A percentile compares a stretch with the other conserved stretches of the same genome.
phyloP scores from a whole-genome alignment of 2,888 invertebrate species.

The Caenorhabditis doughertyi region DNA sequence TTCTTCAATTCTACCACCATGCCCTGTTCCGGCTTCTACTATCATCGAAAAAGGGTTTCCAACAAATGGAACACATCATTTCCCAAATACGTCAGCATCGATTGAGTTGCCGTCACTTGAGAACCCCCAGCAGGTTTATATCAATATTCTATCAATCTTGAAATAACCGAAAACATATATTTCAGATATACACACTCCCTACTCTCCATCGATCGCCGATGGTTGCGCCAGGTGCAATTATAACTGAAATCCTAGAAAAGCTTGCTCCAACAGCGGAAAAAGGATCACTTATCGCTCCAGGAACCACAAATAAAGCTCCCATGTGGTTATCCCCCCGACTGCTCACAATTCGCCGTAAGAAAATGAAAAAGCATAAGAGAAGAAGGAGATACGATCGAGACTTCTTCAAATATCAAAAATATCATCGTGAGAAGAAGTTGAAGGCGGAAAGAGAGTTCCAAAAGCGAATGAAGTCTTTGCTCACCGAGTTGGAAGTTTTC shows the following conservation, averaged over 20 bases:
- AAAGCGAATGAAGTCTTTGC: conserved; percentile 76
- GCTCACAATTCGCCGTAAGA: conserved; percentile 79
- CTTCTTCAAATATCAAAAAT: conserved; percentile 80
- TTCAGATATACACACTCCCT: conserved; percentile 74
- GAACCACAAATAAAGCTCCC: conserved; percentile 36
- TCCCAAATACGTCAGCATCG: conserved; percentile 45
- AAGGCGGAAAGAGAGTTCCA: conserved; percentile 79
- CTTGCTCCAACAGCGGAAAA: conserved; percentile 67
- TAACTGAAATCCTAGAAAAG: conserved; percentile 69
- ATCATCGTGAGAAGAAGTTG: conserved; percentile 79
- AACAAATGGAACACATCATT: conserved; percentile 40
- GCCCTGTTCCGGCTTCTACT: conserved; percentile 3
- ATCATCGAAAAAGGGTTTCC: conserved; percentile 56
- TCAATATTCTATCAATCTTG: not conserved
- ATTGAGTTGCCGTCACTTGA: conserved; percentile 63
- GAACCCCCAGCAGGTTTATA: conserved; percentile 59
- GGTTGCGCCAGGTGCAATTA: conserved; percentile 66
- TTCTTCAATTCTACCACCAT: conserved; percentile 56
- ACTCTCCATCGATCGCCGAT: conserved; percentile 69
- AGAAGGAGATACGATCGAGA: conserved; percentile 77
- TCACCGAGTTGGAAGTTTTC: conserved; percentile 77
- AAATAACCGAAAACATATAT: not conserved
- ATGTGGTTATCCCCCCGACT: conserved; percentile 73
- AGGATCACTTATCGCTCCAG: conserved; percentile 39
- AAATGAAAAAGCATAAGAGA: conserved; percentile 82